Evolutionary conservation across 2,113 vertebrate genomes (phyloP).

Genomic region (Rhabdornis inornatus): DNA sequence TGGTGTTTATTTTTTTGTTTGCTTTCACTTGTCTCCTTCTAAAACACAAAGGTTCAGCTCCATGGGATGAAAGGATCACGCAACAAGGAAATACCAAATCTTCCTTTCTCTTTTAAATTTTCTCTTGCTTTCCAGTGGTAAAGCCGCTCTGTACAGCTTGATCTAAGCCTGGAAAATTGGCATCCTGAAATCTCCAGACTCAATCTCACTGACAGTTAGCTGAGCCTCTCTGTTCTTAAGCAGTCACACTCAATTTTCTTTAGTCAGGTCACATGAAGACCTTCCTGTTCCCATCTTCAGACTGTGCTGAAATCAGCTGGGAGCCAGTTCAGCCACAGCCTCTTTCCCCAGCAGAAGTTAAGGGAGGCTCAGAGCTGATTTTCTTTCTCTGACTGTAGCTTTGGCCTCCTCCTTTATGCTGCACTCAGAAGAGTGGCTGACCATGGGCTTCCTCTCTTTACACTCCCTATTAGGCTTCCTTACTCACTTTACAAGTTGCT

Average conservation of each 20-base stretch:
- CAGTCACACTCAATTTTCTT: not conserved
- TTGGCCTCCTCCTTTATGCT: not conserved
- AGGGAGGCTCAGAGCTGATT: not conserved
- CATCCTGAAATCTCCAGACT: not conserved
- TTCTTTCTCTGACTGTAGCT: not conserved
- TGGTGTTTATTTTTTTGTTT: slow-evolving; percentile 73
- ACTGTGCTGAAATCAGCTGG: not conserved
- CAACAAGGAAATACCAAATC: not conserved
- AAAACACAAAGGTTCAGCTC: not conserved
- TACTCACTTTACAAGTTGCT: not conserved
- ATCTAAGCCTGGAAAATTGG: not conserved
- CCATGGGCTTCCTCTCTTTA: not conserved
- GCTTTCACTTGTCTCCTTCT: not conserved
- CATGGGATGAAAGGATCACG: not conserved
- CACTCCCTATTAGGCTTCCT: not conserved
- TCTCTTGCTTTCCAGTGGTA: not conserved
- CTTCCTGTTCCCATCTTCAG: not conserved
- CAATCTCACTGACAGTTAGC: not conserved
- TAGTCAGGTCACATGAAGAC: not conserved
- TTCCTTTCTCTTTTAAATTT: not conserved
- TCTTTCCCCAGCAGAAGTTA: not conserved
- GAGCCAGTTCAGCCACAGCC: not conserved
- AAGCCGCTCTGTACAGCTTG: not conserved
- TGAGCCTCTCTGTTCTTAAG: not conserved
- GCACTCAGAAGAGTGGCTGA: not conserved